Conservation (phyloP, 2,113 vertebrate species). For the Fulmarus glacialis region DNA sequence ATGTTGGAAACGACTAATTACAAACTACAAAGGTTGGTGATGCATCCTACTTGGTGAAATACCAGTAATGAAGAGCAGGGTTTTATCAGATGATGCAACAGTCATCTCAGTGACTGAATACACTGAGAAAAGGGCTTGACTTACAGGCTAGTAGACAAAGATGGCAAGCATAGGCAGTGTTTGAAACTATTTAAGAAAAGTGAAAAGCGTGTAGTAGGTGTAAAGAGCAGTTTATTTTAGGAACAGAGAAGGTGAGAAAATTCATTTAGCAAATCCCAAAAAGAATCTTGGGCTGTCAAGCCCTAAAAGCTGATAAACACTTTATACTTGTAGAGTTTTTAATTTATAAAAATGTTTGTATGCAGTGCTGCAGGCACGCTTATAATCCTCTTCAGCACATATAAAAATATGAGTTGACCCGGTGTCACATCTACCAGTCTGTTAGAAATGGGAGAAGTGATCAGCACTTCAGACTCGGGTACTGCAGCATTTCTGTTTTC, state of each 20-base stretch:
- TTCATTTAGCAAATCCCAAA: slow-evolving; percentile 10
- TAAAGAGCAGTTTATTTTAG: slow-evolving; percentile 47
- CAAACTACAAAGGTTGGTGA: background rate
- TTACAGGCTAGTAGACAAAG: background rate
- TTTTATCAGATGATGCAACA: background rate
- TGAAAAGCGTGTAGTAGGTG: slow-evolving; percentile 9
- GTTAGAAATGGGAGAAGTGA: background rate
- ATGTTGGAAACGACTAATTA: background rate
- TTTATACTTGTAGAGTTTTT: background rate
- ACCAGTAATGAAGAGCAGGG: background rate
- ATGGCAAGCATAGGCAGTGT: background rate
- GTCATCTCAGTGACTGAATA: background rate
- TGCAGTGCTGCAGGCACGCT: background rate
- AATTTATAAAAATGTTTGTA: slow-evolving; percentile 2
- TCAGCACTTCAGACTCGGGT: background rate
- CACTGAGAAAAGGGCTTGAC: background rate
- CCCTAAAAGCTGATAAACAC: background rate
- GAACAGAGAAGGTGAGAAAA: slow-evolving; percentile 44
- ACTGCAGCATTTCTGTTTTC: background rate
- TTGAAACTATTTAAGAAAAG: background rate
- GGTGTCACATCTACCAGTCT: background rate
- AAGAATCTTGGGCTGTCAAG: slow-evolving; percentile 44
- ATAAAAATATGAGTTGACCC: background rate
- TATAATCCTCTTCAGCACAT: background rate
- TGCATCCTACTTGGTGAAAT: background rate